Evolutionary conservation across 2,113 vertebrate species (phyloP).

Genomic region (Neolamprologus cancellatus): DNA sequence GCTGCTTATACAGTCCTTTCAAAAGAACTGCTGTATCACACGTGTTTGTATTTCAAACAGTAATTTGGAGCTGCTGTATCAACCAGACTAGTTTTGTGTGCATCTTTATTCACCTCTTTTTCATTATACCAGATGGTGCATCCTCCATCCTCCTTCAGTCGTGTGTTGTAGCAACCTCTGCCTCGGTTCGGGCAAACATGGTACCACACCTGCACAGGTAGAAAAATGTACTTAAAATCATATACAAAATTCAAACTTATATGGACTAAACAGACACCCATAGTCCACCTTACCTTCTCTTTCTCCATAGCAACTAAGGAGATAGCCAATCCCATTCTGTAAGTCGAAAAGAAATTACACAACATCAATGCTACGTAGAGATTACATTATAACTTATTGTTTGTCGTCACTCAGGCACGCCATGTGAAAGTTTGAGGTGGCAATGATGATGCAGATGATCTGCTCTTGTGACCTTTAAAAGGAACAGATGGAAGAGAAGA

Average conservation of each 20-base stretch:
- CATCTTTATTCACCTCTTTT: conserved; percentile 48
- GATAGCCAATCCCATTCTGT: conserved; percentile 95
- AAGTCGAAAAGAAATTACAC: not conserved
- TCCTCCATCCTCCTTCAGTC: conserved; percentile 91
- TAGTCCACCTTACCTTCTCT: conserved; percentile 81
- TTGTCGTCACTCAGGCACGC: not conserved
- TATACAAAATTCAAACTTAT: not conserved
- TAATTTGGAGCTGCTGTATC: not conserved
- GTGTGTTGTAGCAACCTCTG: conserved; percentile 90
- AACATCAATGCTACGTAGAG: not conserved
- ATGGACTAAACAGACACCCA: not conserved
- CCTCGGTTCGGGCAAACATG: conserved; percentile 90
- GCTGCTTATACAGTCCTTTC: not conserved
- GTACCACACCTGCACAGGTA: conserved; percentile 87
- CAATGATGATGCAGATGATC: not conserved
- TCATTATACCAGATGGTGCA: conserved; percentile 99
- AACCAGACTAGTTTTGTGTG: not conserved
- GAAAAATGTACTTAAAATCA: not conserved
- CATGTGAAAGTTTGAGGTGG: not conserved
- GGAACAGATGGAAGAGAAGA: not conserved
- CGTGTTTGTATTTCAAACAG: not conserved
- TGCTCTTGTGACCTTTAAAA: not conserved
- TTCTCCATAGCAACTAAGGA: conserved; percentile 95
- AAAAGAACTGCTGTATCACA: not conserved
- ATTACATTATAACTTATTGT: not conserved